Conservation (phyloP, 2,113 vertebrate genomes). For the Otocyon megalotis region DNA sequence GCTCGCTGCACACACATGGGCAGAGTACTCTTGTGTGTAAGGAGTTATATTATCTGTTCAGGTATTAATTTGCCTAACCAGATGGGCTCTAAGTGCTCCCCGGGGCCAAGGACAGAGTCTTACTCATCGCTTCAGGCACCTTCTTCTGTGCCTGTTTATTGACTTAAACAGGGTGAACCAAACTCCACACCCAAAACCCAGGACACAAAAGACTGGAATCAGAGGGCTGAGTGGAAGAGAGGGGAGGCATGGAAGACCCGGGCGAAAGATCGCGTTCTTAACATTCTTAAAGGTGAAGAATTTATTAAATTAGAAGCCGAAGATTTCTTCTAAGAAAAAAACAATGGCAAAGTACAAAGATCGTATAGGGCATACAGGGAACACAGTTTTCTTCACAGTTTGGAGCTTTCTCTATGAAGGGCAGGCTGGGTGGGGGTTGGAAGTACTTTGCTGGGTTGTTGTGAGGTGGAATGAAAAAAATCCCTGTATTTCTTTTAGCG, state of each 20-base stretch:
- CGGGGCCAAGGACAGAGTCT: background rate
- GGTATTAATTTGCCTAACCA: background rate
- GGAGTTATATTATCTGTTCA: background rate
- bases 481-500: background rate
- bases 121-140: background rate
- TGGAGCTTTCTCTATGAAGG: slow-evolving; percentile 6
- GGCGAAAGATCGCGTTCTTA: background rate
- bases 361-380: background rate
- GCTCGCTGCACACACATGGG: background rate
- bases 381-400: slow-evolving; percentile 1
- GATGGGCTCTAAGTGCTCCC: background rate
- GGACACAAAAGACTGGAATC: background rate
- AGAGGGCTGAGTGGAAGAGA: background rate
- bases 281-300: background rate
- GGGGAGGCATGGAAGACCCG: background rate
- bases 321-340: background rate
- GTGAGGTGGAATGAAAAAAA: slow-evolving; percentile 25
- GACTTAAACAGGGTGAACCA: background rate
- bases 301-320: slow-evolving; percentile 36
- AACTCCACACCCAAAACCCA: background rate
- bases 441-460: background rate
- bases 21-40: no score
- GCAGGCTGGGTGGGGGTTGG: background rate
- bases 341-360: background rate
- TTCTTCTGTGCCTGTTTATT: background rate